Percentiles rank a stretch among this genome's conserved stretches.
Conservation (phyloP, 2,888 invertebrate genomes). For the Macaria liturata region DNA sequence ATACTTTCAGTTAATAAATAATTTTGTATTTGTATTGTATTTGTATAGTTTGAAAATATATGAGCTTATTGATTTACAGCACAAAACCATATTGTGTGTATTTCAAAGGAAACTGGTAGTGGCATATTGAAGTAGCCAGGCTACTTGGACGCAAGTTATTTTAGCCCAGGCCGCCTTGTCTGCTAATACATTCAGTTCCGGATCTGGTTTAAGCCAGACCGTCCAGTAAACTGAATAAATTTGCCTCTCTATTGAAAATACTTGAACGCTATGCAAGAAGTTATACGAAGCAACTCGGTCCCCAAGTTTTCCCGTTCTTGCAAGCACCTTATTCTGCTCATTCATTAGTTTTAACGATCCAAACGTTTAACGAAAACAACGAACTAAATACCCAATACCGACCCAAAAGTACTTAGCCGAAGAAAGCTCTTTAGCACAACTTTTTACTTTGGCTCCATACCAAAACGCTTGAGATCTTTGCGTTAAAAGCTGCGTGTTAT, state of each 20-base stretch:
- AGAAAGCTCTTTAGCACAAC: conserved; percentile 38
- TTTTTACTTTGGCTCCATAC: conserved; percentile 41
- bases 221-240: conserved; percentile 1
- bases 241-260: neutral
- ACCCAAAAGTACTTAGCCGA: conserved; percentile 16
- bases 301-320: conserved; percentile 3
- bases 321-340: neutral
- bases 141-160: neutral
- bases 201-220: neutral
- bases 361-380: conserved; percentile 24
- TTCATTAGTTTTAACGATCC: conserved; percentile 27
- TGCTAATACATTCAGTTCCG: conserved; percentile 1
- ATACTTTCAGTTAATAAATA: too few relatives aligned
- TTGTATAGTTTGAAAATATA: too few relatives aligned
- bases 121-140: neutral
- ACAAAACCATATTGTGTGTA: too few relatives aligned
- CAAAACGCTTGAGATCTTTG: conserved; percentile 38
- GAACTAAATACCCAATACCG: conserved; percentile 25
- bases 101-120: too few relatives aligned
- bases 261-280: neutral
- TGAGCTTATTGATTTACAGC: too few relatives aligned
- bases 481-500: conserved; percentile 39
- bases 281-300: conserved; percentile 1
- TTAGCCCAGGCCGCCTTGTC: neutral
- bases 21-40: too few relatives aligned